Percentiles rank a stretch among this genome's conserved stretches.
Evolutionary conservation across 2,797 vertebrate species (phyloP).

Genomic region (Mus spretus): DNA sequence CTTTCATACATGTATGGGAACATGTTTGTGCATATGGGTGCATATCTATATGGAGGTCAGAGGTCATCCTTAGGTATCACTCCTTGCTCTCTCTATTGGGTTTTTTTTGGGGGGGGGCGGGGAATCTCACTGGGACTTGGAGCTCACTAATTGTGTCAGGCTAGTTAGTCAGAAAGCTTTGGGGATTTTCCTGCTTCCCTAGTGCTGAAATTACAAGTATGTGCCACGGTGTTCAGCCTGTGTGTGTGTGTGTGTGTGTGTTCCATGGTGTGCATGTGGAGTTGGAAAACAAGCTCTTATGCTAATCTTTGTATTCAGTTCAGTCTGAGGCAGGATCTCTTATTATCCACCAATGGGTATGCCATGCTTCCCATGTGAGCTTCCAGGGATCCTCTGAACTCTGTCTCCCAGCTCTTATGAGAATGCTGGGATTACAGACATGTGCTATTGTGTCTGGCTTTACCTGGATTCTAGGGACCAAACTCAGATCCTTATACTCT

Average conservation of each 20-base stretch:
- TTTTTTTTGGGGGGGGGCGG: fast-evolving
- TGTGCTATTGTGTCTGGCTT: not conserved
- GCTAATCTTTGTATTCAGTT: not conserved
- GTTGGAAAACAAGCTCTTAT: not conserved
- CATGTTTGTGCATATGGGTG: not conserved
- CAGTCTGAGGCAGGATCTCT: not conserved
- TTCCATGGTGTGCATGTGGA: not conserved
- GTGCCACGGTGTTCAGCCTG: not conserved
- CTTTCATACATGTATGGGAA: not conserved
- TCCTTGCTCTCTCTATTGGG: not conserved
- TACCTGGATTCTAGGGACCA: not conserved
- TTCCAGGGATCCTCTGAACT: no score
- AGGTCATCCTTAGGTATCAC: not conserved
- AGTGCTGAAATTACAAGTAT: not conserved
- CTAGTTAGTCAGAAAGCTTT: not conserved
- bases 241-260: not conserved
- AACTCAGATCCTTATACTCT: not conserved
- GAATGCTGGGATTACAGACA: not conserved
- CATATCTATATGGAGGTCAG: not conserved
- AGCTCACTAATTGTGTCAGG: not conserved
- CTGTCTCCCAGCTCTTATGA: not conserved
- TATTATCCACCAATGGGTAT: not conserved
- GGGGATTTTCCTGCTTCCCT: not conserved
- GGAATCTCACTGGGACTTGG: not conserved
- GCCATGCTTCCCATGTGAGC: not conserved